These are phyloP conservation scores for Phyllostomus discolor DNA, from an alignment of 2,113 vertebrate genomes.

Conservation along the genomic window DNA sequence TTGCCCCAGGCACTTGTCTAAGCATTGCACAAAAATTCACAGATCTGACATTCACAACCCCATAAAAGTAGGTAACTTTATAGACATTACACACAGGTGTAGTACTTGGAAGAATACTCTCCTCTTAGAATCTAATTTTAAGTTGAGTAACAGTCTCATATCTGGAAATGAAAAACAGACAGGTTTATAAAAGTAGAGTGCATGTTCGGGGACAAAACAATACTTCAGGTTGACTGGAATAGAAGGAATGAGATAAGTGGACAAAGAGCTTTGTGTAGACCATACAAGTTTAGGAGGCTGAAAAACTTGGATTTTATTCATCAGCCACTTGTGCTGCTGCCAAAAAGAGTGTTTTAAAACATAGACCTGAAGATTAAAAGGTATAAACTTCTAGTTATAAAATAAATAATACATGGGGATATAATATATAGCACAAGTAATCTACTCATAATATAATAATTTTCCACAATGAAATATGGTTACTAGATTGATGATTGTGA, in stretches of 20 bases:
- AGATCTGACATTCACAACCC: neutral
- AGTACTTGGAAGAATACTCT: neutral
- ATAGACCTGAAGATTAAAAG: neutral
- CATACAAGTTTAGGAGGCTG: neutral
- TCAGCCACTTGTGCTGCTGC: neutral
- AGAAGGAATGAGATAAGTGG: neutral
- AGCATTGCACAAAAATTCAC: neutral
- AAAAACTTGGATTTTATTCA: neutral
- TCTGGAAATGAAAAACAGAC: neutral
- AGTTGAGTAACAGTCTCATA: neutral
- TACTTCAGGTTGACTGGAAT: neutral
- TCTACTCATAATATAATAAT: neutral
- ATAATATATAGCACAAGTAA: neutral
- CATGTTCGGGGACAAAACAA: neutral
- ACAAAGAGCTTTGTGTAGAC: neutral
- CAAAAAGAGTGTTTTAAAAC: neutral
- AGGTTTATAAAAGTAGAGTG: neutral
- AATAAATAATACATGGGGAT: neutral
- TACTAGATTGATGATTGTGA: neutral
- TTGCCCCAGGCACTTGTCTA: neutral
- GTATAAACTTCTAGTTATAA: neutral
- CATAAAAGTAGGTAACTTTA: neutral
- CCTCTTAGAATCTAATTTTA: neutral
- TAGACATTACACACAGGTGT: neutral
- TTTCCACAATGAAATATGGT: neutral